Base-by-base conservation (phyloP, 92 coral and sea anemone species). In the Bergia puertoricense region DNA sequence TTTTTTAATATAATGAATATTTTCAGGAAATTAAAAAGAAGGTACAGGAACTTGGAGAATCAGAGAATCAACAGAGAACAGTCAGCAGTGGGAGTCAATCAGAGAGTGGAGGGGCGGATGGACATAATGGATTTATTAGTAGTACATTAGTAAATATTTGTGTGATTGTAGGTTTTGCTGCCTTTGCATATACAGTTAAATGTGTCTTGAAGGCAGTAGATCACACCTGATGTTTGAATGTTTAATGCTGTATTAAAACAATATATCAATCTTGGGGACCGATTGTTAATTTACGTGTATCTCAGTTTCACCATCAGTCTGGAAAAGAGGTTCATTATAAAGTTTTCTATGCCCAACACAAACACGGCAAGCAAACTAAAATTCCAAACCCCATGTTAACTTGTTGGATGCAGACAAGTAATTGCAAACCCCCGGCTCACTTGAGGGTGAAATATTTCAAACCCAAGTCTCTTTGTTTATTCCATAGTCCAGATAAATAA, bases 161-260 rank as follows among this genome's bases (percentile, higher is more conserved):
- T 90, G 99, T 96, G 40, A 92, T 96, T 82, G 85, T 96, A 41
- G 99, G 99, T 39, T 96, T 96, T 92, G 99, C 99, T 0, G 98
- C 98, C 37, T 96, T 96, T 91, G 99, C 99, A 2, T 96, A 96
- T 75, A 95, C 99, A 8, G 99, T 96, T 37, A 96, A 96, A 74
- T 96, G 99, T 82, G 99, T 96, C 44, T 80, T 96, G 14, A 94
- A 95, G 71, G 99, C 99, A 71, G 99, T 96, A 4, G 99, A 95
- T 46, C 94, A 94, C 88, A 95, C 95, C 92, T 96, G 79, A 71
- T 14, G 6, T 42, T 4, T 5, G 45, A 37, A 42, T 37, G 8
- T 22, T 68, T 6, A 68, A n/a, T 68, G 74, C 8, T 68, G 4
- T 68, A 36, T 36, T 23, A 68, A 0, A 13, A 54, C 59, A 54